Evolutionary conservation across 2,888 invertebrate genomes (phyloP), one percentile per base, ranked within the genome.

Genomic region (Prosapia bicincta): DNA sequence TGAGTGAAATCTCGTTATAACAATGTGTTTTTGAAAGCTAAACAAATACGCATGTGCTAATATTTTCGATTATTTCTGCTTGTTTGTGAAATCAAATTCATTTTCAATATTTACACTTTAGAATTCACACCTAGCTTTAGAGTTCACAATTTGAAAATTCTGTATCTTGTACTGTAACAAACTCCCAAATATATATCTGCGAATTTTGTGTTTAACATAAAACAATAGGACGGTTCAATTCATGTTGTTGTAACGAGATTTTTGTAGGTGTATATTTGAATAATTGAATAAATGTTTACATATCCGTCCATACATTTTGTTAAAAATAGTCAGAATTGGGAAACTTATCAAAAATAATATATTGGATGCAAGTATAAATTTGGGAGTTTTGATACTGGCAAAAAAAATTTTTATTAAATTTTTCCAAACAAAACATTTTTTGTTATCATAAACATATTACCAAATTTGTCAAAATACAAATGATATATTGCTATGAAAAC

Each of bases 161-260:
- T 54, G 54, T 54, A 54, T 54, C 54, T 54, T 54, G 54, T 20
- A 20, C 54, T 54, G 9, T 2, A 54, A 20, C n/a, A 10, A 54
- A 54, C 54, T 54, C 54, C 54, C 54, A 54, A 54, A 54, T 54
- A 54, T 54, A 54, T 54, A 54, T 54, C 54, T 54, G 54, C 54
- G 15, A 54, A 54, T 38, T 13, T 38, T 38, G 13, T 38, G 2
- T 9, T 38, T 38, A 6, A 6, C 9, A 6, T 38, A 13, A 13
- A 38, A 9, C 13, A 13, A 2, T 54, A 54, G 54, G 66, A 66
- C 74, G 69, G 74, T 3, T 74, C 25, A 24, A 68, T 24, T 20
- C 65, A 74, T 30, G 54, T 74, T 74, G 74, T 74, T 74, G 69
- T 74, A 74, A 74, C 74, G 74, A 74, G 74, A 74, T 74, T 74